A percentile compares a stretch with the other conserved stretches of the same genome.
Conservation (phyloP, 92 coral and sea anemone genomes). For the Porites cylindrica region DNA sequence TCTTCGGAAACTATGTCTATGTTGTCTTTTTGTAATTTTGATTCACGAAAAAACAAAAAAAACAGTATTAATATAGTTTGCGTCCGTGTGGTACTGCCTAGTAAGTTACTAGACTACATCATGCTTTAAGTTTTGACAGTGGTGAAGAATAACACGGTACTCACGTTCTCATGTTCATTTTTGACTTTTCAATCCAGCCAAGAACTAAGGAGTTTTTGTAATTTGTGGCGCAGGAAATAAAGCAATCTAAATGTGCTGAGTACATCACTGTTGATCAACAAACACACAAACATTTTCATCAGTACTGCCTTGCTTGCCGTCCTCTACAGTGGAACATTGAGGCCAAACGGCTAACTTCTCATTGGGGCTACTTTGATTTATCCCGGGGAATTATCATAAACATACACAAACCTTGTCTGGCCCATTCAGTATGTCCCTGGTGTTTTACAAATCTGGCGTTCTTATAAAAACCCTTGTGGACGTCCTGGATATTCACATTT, state of each 20-base stretch:
- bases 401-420: constrained; percentile 83
- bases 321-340: background rate
- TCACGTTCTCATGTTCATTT: constrained; percentile 94
- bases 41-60: no score
- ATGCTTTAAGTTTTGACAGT: background rate
- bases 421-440: constrained; percentile 98
- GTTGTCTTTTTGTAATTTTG: no score
- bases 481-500: constrained; percentile 90
- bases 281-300: background rate
- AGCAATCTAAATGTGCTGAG: constrained; percentile 93
- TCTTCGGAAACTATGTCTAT: no score
- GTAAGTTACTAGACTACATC: no score
- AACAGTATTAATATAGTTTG: no score
- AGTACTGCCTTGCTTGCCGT: background rate
- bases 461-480: constrained; percentile 82
- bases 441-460: constrained; percentile 93
- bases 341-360: no score
- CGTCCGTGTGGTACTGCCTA: no score
- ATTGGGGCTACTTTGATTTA: no score
- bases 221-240: constrained; percentile 95
- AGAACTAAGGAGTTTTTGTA: constrained; percentile 92
- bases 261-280: constrained; percentile 74
- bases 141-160: background rate
- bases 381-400: no score
- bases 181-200: constrained; percentile 98